A percentile compares a stretch with the other conserved stretches of the same genome.
phyloP scores from a whole-genome alignment of 2,888 invertebrate species.

The Oscheius sp. region DNA sequence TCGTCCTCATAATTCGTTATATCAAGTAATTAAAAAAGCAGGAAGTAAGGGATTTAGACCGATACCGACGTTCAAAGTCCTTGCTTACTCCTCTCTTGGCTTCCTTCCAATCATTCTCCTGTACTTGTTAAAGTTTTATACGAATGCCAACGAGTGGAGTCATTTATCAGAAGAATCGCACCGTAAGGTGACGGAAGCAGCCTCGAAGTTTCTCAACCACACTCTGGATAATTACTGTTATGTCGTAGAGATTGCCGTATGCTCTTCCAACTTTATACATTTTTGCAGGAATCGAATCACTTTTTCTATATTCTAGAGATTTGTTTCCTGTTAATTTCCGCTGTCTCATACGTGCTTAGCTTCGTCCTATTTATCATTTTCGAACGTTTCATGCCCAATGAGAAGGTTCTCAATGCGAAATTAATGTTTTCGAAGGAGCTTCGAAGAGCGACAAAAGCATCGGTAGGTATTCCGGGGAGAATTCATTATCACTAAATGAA shows the following conservation, averaged over 20 bases:
- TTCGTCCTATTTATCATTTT: background rate
- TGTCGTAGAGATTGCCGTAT: background rate
- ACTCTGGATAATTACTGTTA: background rate
- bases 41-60: background rate
- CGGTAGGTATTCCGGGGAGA: too few relatives aligned
- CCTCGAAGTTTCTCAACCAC: too few relatives aligned
- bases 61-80: background rate
- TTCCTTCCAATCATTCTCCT: background rate
- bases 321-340: background rate
- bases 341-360: background rate
- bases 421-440: conserved; percentile 1
- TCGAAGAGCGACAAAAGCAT: background rate
- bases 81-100: background rate
- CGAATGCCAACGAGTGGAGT: background rate
- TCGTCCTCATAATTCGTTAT: background rate
- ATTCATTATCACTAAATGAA: too few relatives aligned
- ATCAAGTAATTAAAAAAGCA: background rate
- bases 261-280: background rate
- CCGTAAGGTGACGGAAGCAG: too few relatives aligned
- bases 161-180: background rate
- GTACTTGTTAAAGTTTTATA: background rate
- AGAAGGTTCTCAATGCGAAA: conserved; percentile 2
- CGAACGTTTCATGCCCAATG: background rate
- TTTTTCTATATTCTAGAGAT: background rate
- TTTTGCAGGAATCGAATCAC: background rate